Evolutionary conservation across 2,113 vertebrate genomes (phyloP), one percentile per base, ranked within the genome.

Genomic region (human): DNA sequence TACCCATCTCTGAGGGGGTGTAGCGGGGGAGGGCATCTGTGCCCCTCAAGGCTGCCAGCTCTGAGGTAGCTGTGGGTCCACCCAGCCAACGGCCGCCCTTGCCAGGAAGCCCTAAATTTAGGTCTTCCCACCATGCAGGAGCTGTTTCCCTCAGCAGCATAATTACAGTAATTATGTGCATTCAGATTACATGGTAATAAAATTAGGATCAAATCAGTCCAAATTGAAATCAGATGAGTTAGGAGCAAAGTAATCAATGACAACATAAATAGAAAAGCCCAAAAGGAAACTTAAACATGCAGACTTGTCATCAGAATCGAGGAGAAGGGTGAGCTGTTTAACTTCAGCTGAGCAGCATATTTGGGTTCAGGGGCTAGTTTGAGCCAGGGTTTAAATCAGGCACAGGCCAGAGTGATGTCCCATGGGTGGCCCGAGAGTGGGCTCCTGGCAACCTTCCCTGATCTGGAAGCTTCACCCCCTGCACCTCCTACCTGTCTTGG

Each of bases 111-210:
- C 98, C 97, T 98, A 98, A 98, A 98, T 98, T 98, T 98, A 98
- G 98, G 96, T 97, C 92, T 98, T 97, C 96, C 97, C 97, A 81
- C 97, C 55, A 80, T 93, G 98, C 96, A 96, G 97, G 97, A 98
- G 92, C 97, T 97, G 96, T 96, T 99, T 99, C 98, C 98, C 98
- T 98, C 98, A 97, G 98, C 98, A 98, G 98, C 96, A 98, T 99
- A 98, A 99, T 99, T 99, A 99, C 97, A 98, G 98, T 99, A 98
- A 99, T 99, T 99, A 99, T 99, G 98, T 98, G 98, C 98, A 99
- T 99, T 99, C 98, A 99, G 98, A 99, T 99, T 99, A 98, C 98
- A 98, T 98, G 98, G 98, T 99, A 99, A 99, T 99, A 99, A 99
- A 99, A 99, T 99, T 98, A 98, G 98, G 99, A 99, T 98, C 98